phyloP scores from a whole-genome alignment of 2,888 invertebrate genomes.

The Drosophila melanosoma region DNA sequence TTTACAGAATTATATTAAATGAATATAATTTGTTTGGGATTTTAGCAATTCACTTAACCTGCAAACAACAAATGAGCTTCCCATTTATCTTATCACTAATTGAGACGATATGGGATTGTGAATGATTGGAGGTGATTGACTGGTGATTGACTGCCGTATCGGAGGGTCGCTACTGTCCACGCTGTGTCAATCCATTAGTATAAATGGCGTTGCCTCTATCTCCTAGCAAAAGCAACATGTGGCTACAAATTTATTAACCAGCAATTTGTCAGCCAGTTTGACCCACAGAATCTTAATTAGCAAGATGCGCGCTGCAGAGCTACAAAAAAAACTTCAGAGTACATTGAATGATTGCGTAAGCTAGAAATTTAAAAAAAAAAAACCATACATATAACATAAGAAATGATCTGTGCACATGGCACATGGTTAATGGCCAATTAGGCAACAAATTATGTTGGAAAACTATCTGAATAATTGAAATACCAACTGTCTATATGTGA shows the following conservation, averaged over 20 bases:
- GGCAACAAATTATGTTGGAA: background rate
- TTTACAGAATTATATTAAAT: conserved; percentile 55
- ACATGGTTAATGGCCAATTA: background rate
- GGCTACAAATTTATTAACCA: conserved; percentile 37
- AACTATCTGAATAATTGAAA: background rate
- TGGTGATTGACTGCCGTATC: background rate
- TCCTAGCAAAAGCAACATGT: conserved; percentile 14
- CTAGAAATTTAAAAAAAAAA: background rate
- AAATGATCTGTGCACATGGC: background rate
- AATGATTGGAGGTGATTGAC: conserved; percentile 8
- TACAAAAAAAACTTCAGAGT: background rate
- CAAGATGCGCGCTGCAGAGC: background rate
- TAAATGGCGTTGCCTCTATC: conserved; percentile 26
- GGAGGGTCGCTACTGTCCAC: conserved; percentile 41
- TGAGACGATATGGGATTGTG: conserved; percentile 18
- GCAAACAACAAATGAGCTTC: conserved; percentile 34
- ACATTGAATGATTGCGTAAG: background rate
- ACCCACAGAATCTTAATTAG: conserved; percentile 20
- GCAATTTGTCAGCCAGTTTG: conserved; percentile 28
- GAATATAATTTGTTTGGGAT: conserved; percentile 64
- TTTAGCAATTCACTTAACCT: conserved; percentile 54
- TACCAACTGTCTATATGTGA: background rate
- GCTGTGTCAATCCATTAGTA: conserved; percentile 48
- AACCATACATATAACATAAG: conserved; percentile 11
- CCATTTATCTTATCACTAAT: conserved; percentile 64